These are phyloP conservation scores for Acanthochromis polyacanthus DNA, from an alignment of 2,113 vertebrate genomes.

Conservation along the genomic window DNA sequence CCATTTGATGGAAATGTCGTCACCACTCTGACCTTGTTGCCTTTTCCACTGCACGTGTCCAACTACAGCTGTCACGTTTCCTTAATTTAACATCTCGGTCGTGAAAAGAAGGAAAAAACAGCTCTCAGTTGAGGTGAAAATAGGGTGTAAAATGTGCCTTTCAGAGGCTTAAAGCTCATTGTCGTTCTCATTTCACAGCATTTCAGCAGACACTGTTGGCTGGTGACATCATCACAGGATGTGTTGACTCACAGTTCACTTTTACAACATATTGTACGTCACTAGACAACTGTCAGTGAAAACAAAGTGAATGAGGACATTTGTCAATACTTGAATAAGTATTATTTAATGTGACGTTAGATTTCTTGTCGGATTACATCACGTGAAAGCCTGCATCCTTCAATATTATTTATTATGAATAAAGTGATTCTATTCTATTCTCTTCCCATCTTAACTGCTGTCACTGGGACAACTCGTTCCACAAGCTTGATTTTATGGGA, in stretches of 20 bases:
- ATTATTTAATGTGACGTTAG: not conserved
- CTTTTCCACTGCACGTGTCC: constrained; percentile 9
- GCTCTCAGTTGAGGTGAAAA: not conserved
- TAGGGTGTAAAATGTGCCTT: not conserved
- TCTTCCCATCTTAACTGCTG: not conserved
- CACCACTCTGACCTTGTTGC: not conserved
- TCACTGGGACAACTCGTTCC: constrained; percentile 28
- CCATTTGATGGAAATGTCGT: not conserved
- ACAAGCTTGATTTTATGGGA: constrained; percentile 33
- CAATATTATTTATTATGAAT: too few relatives aligned
- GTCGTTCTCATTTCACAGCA: constrained; percentile 40
- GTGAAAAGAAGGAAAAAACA: not conserved
- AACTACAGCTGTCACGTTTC: constrained; percentile 8
- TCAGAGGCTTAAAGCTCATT: not conserved
- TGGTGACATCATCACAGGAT: constrained; percentile 41
- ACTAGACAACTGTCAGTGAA: not conserved
- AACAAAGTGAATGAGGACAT: not conserved
- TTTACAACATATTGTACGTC: not conserved
- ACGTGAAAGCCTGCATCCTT: not conserved
- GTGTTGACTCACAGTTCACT: constrained; percentile 29
- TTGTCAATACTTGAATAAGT: not conserved
- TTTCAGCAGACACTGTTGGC: constrained; percentile 26
- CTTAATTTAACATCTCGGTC: not conserved
- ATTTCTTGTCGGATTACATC: not conserved
- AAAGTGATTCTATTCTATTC: too few relatives aligned